These are phyloP conservation scores for Hirtodrosophila histrioides DNA, from an alignment of 2,888 invertebrate species.

Conservation along the genomic window DNA sequence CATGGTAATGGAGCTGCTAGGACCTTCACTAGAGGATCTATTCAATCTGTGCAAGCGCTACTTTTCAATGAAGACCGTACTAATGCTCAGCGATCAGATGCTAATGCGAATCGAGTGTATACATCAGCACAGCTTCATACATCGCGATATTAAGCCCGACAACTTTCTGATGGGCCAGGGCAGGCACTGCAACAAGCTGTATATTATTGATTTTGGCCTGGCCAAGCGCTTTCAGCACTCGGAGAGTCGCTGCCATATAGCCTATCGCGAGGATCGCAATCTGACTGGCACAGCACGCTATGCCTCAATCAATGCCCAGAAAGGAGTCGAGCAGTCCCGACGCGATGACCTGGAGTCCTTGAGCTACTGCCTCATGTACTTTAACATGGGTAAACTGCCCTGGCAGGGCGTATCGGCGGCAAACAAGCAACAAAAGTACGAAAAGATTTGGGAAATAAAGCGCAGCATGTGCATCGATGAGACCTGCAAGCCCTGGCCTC, in stretches of 20 bases:
- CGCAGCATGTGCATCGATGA: slow-evolving; percentile 98
- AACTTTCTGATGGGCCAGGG: slow-evolving; percentile 99
- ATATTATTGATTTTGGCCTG: slow-evolving; percentile 99
- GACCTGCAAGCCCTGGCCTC: slow-evolving; percentile 98
- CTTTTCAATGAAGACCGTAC: slow-evolving; percentile 99
- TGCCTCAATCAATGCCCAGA: slow-evolving; percentile 99
- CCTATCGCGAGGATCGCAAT: slow-evolving; percentile 98
- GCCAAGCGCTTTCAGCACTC: slow-evolving; percentile 98
- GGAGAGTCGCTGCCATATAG: slow-evolving; percentile 95
- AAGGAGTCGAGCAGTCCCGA: slow-evolving; percentile 98
- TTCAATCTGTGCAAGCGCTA: slow-evolving; percentile 99
- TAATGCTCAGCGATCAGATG: slow-evolving; percentile 97
- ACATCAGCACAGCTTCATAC: slow-evolving; percentile 99
- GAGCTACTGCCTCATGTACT: slow-evolving; percentile 99
- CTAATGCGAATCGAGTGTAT: slow-evolving; percentile 97
- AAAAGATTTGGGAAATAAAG: slow-evolving; percentile 99
- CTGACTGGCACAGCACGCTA: slow-evolving; percentile 97
- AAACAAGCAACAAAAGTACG: slow-evolving; percentile 99
- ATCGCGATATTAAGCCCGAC: slow-evolving; percentile 98
- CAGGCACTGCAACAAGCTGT: slow-evolving; percentile 97
- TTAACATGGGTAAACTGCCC: slow-evolving; percentile 95
- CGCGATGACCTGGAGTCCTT: slow-evolving; percentile 99
- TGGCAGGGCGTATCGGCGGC: slow-evolving; percentile 99
- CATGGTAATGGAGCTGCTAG: slow-evolving; percentile 98
- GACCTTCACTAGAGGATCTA: slow-evolving; percentile 98